Base-by-base conservation (phyloP, 1,140 invertebrate genomes). In the Stegodyphus mimosarum region DNA sequence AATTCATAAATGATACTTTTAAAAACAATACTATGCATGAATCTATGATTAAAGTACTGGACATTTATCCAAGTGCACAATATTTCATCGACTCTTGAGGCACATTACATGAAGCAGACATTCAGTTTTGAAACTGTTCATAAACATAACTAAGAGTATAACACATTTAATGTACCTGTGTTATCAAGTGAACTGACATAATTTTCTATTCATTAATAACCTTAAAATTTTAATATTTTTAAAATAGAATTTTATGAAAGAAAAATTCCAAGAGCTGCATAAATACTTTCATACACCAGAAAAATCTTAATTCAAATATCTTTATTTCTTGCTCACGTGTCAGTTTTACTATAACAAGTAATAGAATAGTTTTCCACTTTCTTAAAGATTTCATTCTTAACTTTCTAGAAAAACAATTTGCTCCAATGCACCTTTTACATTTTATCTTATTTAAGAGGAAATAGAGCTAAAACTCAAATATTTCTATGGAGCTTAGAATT, bases 1-100 rank as follows among this genome's bases (percentile, higher is more conserved):
- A 15, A 11, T 60, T 13, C 60, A 7, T 74, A 83, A 66, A 83
- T 83, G 70, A 83, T 18, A 74, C 80, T 74, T 83, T 74, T 74
- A 77, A 66, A 77, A 83, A 83, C 69, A 74, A 74, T 55, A 74
- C 69, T 83, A 67, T 52, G 33, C 33, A 33, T 73, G 52, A 17
- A 72, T 9, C 15, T 60, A 9, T 60, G 55, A n/a, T 33, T 69
- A 69, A 69, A 69, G 17, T 69, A 2, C 9, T 11, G 55, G 55
- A 9, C 55, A 11, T 60, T 15, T 60, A 15, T 11, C 55, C 15
- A 9, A 9, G 55, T 11, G 9, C 9, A 15, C 55, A 15, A 60
- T 9, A 60, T 33, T 33, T 33, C 33, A 33, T 33, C 9, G 55
- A 9, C 9, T 15, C 9, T 9, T 60, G 9, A 60, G 9, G 55